Conservation (phyloP, 1,140 invertebrate genomes). For the Bemisia tabaci region DNA sequence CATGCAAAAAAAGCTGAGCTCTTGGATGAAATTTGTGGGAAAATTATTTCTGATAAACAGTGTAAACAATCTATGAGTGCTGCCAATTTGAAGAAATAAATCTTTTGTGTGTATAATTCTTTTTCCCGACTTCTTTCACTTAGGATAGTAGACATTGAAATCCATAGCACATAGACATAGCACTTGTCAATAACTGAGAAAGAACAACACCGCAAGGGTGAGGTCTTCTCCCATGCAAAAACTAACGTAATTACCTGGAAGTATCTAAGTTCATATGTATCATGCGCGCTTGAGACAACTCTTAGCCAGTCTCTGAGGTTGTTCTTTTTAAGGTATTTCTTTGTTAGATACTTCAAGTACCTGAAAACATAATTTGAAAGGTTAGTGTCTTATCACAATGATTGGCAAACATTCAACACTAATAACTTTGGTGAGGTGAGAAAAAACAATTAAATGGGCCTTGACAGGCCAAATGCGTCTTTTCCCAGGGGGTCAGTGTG, state of each 20-base stretch:
- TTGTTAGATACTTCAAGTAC: conserved; percentile 98
- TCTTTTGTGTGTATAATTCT: conserved; percentile 1
- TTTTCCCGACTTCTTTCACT: no score
- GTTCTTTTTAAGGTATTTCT: conserved; percentile 99
- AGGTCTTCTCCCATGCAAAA: not conserved
- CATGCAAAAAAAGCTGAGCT: no score
- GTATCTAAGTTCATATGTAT: conserved; percentile 94
- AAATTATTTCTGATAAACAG: no score
- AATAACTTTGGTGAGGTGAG: no score
- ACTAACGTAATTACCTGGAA: conserved; percentile 69
- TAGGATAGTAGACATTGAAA: not conserved
- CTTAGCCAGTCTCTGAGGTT: conserved; percentile 96
- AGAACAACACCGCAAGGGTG: not conserved
- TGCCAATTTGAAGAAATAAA: not conserved
- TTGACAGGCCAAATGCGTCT: no score
- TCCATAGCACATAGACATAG: not conserved
- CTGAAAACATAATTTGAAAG: conserved; percentile 35
- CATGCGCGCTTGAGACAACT: conserved; percentile 92
- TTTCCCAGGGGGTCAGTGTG: no score
- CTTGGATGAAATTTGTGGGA: no score
- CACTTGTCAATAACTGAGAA: not conserved
- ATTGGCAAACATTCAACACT: conserved; percentile 28
- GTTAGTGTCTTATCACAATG: conserved; percentile 17
- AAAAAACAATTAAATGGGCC: conserved; percentile 12
- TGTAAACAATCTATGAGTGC: no score